A percentile compares a stretch with the other conserved stretches of the same genome.
These are phyloP conservation scores for Adela reaumurella DNA, from an alignment of 2,888 invertebrate genomes.

Conservation along the genomic window DNA sequence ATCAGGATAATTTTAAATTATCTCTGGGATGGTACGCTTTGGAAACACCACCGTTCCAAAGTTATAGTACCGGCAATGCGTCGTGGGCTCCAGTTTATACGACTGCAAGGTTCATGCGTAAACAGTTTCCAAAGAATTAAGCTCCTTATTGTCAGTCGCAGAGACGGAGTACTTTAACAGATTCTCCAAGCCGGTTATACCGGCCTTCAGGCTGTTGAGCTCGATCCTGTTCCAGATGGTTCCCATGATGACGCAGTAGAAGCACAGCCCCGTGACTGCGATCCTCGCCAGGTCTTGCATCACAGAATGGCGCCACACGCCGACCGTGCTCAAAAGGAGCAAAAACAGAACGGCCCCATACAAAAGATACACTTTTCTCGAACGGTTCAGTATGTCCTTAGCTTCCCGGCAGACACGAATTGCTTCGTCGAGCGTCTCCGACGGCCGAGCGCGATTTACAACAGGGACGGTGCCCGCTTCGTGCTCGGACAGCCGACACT, in stretches of 20 bases:
- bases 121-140: no score
- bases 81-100: no score
- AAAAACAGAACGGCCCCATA: slow-evolving; percentile 46
- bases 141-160: no score
- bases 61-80: no score
- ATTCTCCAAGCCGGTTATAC: slow-evolving; percentile 67
- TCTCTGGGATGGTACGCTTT: no score
- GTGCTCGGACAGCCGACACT: slow-evolving; percentile 23
- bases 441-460: slow-evolving; percentile 17
- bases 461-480: slow-evolving; percentile 11
- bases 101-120: no score
- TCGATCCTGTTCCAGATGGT: slow-evolving; percentile 81
- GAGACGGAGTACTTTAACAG: no score
- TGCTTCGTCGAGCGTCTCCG: slow-evolving; percentile 46
- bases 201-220: slow-evolving; percentile 72
- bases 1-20: no score
- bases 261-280: slow-evolving; percentile 59
- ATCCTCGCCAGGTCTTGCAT: slow-evolving; percentile 58
- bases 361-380: slow-evolving; percentile 51
- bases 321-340: slow-evolving; percentile 48
- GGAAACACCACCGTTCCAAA: no score
- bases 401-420: slow-evolving; percentile 59
- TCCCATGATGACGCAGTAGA: slow-evolving; percentile 74
- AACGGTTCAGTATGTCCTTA: slow-evolving; percentile 38
- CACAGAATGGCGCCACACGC: slow-evolving; percentile 43